Evolutionary conservation across 2,888 invertebrate genomes (phyloP), one percentile per base, ranked within the genome.

Genomic region (Pherbina coryleti): DNA sequence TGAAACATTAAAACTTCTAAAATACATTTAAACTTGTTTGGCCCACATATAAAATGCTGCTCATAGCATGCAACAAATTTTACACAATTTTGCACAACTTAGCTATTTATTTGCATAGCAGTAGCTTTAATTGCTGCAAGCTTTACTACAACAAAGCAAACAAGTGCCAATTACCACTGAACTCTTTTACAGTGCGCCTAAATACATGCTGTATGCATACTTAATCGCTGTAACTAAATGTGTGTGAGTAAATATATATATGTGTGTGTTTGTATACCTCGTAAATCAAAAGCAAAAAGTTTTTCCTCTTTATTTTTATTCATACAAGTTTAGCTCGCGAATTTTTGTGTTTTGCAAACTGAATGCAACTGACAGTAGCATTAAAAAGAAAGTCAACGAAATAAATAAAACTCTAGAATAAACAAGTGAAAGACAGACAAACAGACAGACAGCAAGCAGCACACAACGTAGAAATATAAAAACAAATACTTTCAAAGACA

Each of bases 311-410:
- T 9, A 14, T 60, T 44, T 44, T 11, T 44, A 14, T 44, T 67
- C 49, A 17, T 49, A n/a, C 14, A 44, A 44, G 1, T 44, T 44
- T 44, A 44, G 14, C 44, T 44, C 44, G 11, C 44, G 44, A 44
- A 14, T 44, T 17, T 69, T 51, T 69, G 44, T 14, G 28, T 49
- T 51, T 28, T n/a, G 17, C 28, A 3, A 2, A 51, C 31, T 69
- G 57, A 72, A 37, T 72, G 72, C 19, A 19, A 17, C 72, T 60
- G 60, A 60, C 72, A 37, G 57, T 44, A 4, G 25, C n/a, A 14
- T 34, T 37, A 5, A 72, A 22, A 60, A 60, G 57, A 60, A 14
- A 72, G 44, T 44, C 44, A 60, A 60, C n/a, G 44, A 37, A 60
- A 72, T 28, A 49, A 72, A 55, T 9, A 37, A n/a, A 44, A 25